Base-by-base conservation (phyloP, 2,113 vertebrate species). In the Entelurus aequoreus region DNA sequence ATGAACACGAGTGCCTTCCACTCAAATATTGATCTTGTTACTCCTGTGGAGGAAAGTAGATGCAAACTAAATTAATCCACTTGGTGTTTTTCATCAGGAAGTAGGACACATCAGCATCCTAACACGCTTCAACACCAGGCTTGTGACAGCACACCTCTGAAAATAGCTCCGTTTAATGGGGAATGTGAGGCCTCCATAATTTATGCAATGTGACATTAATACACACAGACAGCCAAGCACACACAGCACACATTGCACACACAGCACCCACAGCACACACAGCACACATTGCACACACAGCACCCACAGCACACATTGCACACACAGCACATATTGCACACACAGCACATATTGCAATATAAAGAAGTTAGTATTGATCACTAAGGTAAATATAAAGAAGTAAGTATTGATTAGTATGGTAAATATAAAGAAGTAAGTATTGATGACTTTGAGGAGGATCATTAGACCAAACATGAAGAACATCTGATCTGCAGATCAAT, bases 161-260 rank as follows among this genome's bases (percentile, higher is more conserved):
- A 77, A 81, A 84, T 76, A 80, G 75, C 72, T 40, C 36, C 60
- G 62, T 69, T 59, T 64, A 79, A 76, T 63, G 60, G 48, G 64
- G 54, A 77, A 72, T 60, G 68, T 59, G 57, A 75, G 37, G 54
- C 48, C 21, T 81, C 81, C 73, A 9, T 50, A 62, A 83, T 72
- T 84, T 65, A 56, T 65, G n/a, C 64, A n/a, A 16, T 36, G 58
- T 70, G 73, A 75, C 69, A 56, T 67, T 75, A 74, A 76, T 69
- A 56, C 44, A 63, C 21, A 50, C 35, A 66, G 62, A 67, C 70
- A 76, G 66, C 54, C 58, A 54, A 69, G 56, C 14, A 58, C 64
- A 38, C 40, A 62, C 47, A 14, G 60, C 64, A 38, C 40, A 64
- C 47, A 65, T 74, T 63, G 62, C 62, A 55, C 5, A 35, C 28